Evolutionary conservation across 2,888 invertebrate species (phyloP), one percentile per base, ranked within the genome.

Genomic region (Perithous albicinctus): DNA sequence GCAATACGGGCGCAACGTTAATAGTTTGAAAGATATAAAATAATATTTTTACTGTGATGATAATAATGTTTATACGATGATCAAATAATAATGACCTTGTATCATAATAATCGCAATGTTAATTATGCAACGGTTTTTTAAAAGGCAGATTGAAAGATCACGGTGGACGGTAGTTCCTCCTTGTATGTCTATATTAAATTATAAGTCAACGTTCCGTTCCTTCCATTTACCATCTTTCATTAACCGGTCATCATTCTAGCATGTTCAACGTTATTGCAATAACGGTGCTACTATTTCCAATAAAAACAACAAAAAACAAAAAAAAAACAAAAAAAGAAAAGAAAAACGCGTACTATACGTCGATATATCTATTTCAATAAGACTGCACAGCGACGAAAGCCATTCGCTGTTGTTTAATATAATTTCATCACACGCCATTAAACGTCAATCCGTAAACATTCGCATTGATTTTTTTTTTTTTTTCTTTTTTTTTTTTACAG

Each of bases 31-130:
- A 46, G 69, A 78, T 72, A 66, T 74, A 64, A 70, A 74, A 78
- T 80, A 83, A 85, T 85, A 85, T 85, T 85, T 92, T 92, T 92
- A 92, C 92, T 93, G 92, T 92, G 92, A 92, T 92, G 92, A 92
- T 92, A 92, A 92, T 92, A 92, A 92, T 92, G 92, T 92, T 93
- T 92, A 91, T 93, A 92, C 90, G 90, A 91, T 90, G 88, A 91
- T 87, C 85, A 83, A 89, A 89, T 89, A 86, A 85, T 91, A n/a
- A 88, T 87, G 87, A 91, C 86, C n/a, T 89, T 89, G 89, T 90
- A 91, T 88, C 86, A 89, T 90, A 89, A 88, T 87, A 87, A 89
- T 87, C 87, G 87, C 87, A 87, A 88, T 88, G 87, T 89, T 89
- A 88, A 88, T 88, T 86, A 88, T 86, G 84, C 85, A 85, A 88